Evolutionary conservation across 1,140 invertebrate species (phyloP), one percentile per base, ranked within the genome.

Genomic region (Drosophila suzukii): DNA sequence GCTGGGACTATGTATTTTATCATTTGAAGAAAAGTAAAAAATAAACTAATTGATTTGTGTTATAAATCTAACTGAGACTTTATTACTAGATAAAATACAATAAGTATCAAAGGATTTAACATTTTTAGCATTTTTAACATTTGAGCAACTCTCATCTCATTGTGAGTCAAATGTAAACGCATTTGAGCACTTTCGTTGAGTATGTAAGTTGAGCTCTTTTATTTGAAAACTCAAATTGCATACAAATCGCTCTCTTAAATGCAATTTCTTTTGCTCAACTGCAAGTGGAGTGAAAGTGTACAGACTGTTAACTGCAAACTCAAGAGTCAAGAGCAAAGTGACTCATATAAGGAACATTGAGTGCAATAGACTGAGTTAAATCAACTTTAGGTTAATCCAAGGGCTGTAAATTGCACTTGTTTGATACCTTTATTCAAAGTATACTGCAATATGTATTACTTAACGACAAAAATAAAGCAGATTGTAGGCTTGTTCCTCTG

Each of bases 211-310:
- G 4, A 3, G 11, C 12, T 53, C 66, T 50, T 44, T 67, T 36
- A 44, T 17, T 4, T 62, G 34, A 30, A 61, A 44, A 17, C 6
- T 62, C 41, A 36, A 61, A 41, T 3, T 30, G 12, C 46, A 39
- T 15, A 4, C 17, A 2, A 27, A n/a, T 7, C 3, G 6, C 34
- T 67, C 77, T 59, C 76, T 79, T 79, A 79, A 63, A 27, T 63
- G 58, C 61, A 68, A 10, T 39, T 57, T 20, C 46, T 39, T 70
- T 27, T 39, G 12, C 38, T 49, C 59, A 38, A 5, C 4, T n/a
- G 2, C 6, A 55, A 50, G 24, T 24, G 24, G n/a, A 60, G 38
- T 47, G 36, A 20, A 41, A 3, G 5, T 8, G 12, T 20, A 43
- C 46, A 47, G 24, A 34, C n/a, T 58, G 6, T 15, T 15, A 59